Conservation (phyloP, 2,888 invertebrate genomes). For the Prenolepis imparis region DNA sequence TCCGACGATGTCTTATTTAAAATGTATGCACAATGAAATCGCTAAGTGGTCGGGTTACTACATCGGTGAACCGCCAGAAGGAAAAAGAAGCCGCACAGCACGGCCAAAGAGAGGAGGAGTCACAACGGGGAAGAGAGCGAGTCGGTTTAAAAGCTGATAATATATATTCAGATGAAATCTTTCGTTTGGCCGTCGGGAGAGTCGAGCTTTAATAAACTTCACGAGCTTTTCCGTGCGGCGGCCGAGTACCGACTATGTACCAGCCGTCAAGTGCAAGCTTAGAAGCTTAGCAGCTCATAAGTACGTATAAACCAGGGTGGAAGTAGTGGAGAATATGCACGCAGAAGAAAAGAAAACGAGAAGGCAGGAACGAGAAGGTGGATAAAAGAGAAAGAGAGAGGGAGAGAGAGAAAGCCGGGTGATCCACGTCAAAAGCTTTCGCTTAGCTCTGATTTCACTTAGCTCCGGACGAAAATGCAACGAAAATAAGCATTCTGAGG, state of each 20-base stretch:
- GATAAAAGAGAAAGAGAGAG: no score
- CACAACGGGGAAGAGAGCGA: neutral
- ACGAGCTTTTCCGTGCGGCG: conserved; percentile 67
- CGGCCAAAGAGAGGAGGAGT: neutral
- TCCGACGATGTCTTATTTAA: conserved; percentile 73
- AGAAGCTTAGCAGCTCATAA: conserved; percentile 71
- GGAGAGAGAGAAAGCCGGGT: conserved; percentile 11
- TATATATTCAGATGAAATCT: conserved; percentile 69
- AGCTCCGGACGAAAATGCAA: neutral
- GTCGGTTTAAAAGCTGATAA: conserved; percentile 48
- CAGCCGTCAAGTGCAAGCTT: conserved; percentile 78
- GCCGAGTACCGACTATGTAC: conserved; percentile 68
- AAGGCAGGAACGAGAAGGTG: neutral
- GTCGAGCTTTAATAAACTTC: conserved; percentile 77
- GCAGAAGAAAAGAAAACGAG: conserved; percentile 26
- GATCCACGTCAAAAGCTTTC: conserved; percentile 29
- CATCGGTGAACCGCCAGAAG: neutral
- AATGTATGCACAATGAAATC: conserved; percentile 68
- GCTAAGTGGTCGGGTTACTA: conserved; percentile 74
- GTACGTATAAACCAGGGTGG: conserved; percentile 71
- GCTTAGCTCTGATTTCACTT: conserved; percentile 15
- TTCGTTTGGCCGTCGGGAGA: conserved; percentile 60
- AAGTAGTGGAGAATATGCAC: conserved; percentile 54
- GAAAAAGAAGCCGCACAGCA: conserved; percentile 26
- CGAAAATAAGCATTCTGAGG: neutral